A percentile compares a stretch with the other conserved stretches of the same genome.
These are phyloP conservation scores for Eupithecia pulchellata DNA, from an alignment of 2,888 invertebrate genomes.

Conservation along the genomic window DNA sequence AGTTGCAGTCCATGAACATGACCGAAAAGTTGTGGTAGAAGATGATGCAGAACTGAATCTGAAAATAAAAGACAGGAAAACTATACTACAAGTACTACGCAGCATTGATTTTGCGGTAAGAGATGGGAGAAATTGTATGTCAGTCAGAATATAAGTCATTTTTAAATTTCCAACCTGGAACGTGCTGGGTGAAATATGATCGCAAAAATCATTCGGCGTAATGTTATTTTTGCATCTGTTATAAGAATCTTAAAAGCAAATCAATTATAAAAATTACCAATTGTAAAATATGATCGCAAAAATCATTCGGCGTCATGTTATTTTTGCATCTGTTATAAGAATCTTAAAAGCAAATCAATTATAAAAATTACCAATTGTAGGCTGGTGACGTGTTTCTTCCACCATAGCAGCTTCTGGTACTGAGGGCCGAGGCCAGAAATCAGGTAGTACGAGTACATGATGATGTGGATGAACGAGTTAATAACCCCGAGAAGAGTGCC, in stretches of 20 bases:
- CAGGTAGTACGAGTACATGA: conserved; percentile 97
- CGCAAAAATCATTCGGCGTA: background rate
- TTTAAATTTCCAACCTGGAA: too few relatives aligned
- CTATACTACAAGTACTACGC: background rate
- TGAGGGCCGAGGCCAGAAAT: conserved; percentile 94
- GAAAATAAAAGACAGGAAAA: conserved; percentile 45
- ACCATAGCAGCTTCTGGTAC: conserved; percentile 96
- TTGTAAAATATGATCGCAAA: conserved; percentile 66
- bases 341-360: background rate
- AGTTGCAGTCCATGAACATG: conserved; percentile 88
- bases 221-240: background rate
- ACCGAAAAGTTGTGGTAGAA: conserved; percentile 89
- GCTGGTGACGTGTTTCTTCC: conserved; percentile 96
- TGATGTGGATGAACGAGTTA: conserved; percentile 95
- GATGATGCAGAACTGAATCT: conserved; percentile 91
- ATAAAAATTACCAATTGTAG: conserved; percentile 89
- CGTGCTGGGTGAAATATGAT: too few relatives aligned
- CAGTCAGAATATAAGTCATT: too few relatives aligned
- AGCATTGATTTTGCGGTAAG: background rate
- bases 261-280: conserved; percentile 81
- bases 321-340: background rate
- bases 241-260: background rate
- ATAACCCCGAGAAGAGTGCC: conserved; percentile 94
- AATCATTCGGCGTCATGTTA: background rate
- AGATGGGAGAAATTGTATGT: background rate